Base-by-base conservation (phyloP, 2,888 invertebrate species). In the Tetanocera ferruginea region DNA sequence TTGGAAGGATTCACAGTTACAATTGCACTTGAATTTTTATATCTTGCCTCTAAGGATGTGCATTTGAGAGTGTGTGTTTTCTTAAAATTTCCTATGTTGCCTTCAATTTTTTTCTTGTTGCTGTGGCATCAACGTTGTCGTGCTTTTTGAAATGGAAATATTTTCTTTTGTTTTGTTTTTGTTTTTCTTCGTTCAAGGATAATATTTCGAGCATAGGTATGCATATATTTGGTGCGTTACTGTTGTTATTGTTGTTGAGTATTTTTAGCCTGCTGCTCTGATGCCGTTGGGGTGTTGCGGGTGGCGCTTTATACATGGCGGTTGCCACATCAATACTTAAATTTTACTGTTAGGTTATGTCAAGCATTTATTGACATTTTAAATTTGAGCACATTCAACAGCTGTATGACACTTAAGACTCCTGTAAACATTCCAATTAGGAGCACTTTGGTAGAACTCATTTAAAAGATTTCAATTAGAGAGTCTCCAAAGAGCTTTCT, bases 21-120 rank as follows among this genome's bases (percentile, higher is more conserved):
- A 64, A 64, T 64, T 64, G 64, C 64, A 64, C 64, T 64, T 64
- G 64, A 64, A n/a, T 17, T 64, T 64, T 64, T 64, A 34, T 64
- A 25, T 64, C 64, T 28, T 60, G 14, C 57, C 19, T 60, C n/a
- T 60, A 60, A 23, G 14, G 11, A 43, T 43, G 43, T 43, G 43
- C 14, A 14, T 6, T 11, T 43, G 11, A 25, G n/a, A 9, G 25
- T 23, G 17, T 25, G 1, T 28, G 14, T 31, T 64, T 14, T 28
- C n/a, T 34, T 34, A 31, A 8, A 8, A n/a, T n/a, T 17, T 31
- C 17, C 31, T 64, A 14, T 28, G 17, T 64, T 25, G 14, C 17
- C 28, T 14, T 14, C 28, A 62, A n/a, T 31, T 28, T 28, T 5
- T 17, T 28, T 14, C 3, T 14, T 28, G 1, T 62, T 62, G 28